These are phyloP conservation scores for Artibeus jamaicensis DNA, from an alignment of 2,797 vertebrate genomes.

Conservation along the genomic window DNA sequence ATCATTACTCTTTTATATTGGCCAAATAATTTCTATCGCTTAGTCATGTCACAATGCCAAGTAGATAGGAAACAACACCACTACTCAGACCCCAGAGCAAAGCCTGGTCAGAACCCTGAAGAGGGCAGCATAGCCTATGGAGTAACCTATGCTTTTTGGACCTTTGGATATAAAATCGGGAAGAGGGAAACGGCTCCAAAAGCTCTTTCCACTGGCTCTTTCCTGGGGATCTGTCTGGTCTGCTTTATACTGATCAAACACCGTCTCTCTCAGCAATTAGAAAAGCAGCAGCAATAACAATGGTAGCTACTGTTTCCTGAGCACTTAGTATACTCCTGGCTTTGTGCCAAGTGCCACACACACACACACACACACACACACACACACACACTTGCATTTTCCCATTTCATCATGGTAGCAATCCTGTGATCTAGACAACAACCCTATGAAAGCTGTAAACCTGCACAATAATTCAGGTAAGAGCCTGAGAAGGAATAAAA, in stretches of 20 bases:
- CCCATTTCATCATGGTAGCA: background rate
- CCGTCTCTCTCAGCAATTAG: background rate
- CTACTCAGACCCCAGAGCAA: background rate
- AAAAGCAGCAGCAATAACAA: background rate
- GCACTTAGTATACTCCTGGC: background rate
- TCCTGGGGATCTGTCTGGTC: background rate
- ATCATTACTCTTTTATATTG: background rate
- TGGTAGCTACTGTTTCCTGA: background rate
- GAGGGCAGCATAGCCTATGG: background rate
- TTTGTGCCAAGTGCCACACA: background rate
- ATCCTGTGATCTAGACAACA: background rate
- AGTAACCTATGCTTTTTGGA: background rate
- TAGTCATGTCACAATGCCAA: background rate
- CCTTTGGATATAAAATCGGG: background rate
- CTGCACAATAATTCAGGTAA: background rate
- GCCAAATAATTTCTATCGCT: background rate
- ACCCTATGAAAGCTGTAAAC: background rate
- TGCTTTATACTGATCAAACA: background rate
- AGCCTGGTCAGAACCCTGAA: background rate
- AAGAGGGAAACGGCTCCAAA: background rate
- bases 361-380: too few relatives aligned
- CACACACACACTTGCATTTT: background rate
- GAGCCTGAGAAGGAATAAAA: constrained; percentile 9
- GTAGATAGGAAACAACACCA: background rate
- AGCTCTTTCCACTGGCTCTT: background rate